Base-by-base conservation (phyloP, 2,797 vertebrate species). In the Spatula clypeata region DNA sequence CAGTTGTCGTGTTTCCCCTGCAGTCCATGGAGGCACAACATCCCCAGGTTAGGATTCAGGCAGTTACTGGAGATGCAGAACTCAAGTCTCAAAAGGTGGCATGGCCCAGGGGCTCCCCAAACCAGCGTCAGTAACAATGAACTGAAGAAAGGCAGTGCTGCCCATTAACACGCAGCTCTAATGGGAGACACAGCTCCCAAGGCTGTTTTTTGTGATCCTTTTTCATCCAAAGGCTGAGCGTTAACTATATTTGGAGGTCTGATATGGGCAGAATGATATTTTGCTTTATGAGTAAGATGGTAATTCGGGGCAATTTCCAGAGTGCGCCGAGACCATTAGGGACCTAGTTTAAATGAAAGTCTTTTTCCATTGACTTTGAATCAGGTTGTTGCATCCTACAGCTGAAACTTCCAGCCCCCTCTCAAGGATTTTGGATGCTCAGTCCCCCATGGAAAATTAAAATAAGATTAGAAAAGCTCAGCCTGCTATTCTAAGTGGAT, bases 381-480 rank as follows among this genome's bases (percentile, higher is more conserved):
- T 74, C 64, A 65, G 53, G 69, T 57, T 82, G 72, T 65, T 92
- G 70, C 23, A 77, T 88, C 84, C 61, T 77, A 69, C 75, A 86
- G 88, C 73, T 88, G 85, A 86, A 91, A 83, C 34, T 84, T 91
- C 69, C 69, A 96, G 29, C 51, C 73, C 32, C 4, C 34, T 93
- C 19, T 3, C 40, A 66, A 90, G 87, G 89, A 81, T 94, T 97
- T 90, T 70, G 93, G 91, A 88, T 72, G 58, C 73, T 93, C 65
- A 88, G 66, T 91, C 82, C 89, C 75, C 79, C 70, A 17, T 74
- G 95, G 89, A 96, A 94, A 94, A 97, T 96, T 91, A 94, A 94
- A 96, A 97, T 88, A 82, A 96, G 96, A 96, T 96, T 96, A 95
- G 93, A 86, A 75, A 45, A 86, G 81, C 94, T 94, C 94, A 96